Evolutionary conservation across 2,113 vertebrate genomes (phyloP).

Genomic region (Fulmarus glacialis): DNA sequence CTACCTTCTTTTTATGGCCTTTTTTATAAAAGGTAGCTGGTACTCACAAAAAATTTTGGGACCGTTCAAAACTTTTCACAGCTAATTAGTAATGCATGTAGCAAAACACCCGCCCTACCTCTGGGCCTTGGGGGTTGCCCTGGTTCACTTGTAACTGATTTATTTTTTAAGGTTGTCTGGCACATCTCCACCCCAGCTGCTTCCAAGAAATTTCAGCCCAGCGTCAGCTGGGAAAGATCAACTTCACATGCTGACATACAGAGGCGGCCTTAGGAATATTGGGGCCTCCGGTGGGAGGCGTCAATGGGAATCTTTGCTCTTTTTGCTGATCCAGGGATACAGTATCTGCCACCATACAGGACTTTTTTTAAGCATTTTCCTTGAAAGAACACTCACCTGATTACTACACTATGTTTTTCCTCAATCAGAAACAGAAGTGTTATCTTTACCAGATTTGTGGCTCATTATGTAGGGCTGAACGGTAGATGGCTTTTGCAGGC

Average conservation of each 20-base stretch:
- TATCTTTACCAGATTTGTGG: conserved; percentile 21
- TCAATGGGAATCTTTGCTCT: conserved; percentile 48
- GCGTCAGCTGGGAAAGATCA: conserved; percentile 73
- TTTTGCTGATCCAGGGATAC: conserved; percentile 33
- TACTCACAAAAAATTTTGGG: conserved; percentile 61
- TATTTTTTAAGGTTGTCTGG: conserved; percentile 73
- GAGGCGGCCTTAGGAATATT: conserved; percentile 47
- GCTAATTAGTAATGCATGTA: conserved; percentile 74
- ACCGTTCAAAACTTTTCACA: conserved; percentile 71
- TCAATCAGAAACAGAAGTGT: conserved; percentile 19
- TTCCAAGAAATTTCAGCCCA: conserved; percentile 65
- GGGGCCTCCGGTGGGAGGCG: conserved; percentile 44
- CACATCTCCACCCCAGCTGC: conserved; percentile 66
- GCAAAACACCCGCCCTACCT: conserved; percentile 69
- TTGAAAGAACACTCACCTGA: conserved; percentile 15
- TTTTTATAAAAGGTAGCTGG: conserved; percentile 70
- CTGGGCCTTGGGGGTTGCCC: conserved; percentile 64
- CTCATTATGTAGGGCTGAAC: not conserved
- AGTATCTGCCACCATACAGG: conserved; percentile 12
- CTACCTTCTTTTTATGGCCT: conserved; percentile 37
- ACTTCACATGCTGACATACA: conserved; percentile 70
- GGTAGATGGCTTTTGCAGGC: conserved; percentile 7
- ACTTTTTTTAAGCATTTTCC: not conserved
- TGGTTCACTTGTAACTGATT: conserved; percentile 71
- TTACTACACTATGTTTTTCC: not conserved